These are phyloP conservation scores for Bubo bubo DNA, from an alignment of 2,113 vertebrate species.

Conservation along the genomic window DNA sequence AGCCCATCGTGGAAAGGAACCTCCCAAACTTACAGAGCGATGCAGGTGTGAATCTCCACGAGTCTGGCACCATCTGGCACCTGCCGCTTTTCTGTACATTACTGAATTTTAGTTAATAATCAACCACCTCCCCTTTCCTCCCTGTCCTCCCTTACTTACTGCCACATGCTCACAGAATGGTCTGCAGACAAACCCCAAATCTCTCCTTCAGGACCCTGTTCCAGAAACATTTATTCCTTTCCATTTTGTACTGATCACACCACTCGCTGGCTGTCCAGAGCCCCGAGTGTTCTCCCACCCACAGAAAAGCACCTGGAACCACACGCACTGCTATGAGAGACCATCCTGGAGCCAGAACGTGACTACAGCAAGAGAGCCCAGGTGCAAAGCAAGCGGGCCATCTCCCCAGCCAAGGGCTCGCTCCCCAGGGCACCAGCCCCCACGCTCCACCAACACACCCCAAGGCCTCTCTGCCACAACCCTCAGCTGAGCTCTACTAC, in stretches of 20 bases:
- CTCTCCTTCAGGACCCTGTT: not conserved
- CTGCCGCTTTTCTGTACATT: accelerated
- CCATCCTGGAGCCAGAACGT: accelerated
- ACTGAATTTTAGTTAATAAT: not conserved
- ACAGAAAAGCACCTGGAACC: not conserved
- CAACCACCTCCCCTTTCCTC: not conserved
- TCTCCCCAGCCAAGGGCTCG: not conserved
- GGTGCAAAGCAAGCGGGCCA: accelerated
- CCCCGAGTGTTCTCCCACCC: not conserved
- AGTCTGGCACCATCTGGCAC: accelerated
- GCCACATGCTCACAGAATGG: accelerated
- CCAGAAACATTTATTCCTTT: not conserved
- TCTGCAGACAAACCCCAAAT: not conserved
- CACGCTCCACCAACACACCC: accelerated
- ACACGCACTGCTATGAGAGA: accelerated
- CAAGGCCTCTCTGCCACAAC: not conserved
- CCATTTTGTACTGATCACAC: not conserved
- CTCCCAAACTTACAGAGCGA: accelerated
- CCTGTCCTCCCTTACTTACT: not conserved
- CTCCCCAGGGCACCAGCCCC: not conserved
- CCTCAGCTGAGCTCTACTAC: accelerated
- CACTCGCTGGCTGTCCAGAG: accelerated
- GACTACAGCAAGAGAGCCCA: not conserved
- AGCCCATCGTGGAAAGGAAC: not conserved
- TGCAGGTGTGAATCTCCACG: accelerated